Evolutionary conservation across 2,113 vertebrate genomes (phyloP).

Genomic region (Spilogale gracilis): DNA sequence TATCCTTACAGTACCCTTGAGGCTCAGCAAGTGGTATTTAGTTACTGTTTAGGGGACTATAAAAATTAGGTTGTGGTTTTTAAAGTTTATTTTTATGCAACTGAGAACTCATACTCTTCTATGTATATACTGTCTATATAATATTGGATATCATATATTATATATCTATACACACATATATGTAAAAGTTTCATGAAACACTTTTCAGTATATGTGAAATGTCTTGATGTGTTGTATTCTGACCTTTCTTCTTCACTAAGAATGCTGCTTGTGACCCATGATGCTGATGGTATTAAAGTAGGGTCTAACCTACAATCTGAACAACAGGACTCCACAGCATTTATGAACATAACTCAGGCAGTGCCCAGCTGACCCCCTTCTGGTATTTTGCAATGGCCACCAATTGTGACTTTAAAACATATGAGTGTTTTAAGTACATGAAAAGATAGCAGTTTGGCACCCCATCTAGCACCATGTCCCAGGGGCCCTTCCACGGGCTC

Average conservation of each 20-base stretch:
- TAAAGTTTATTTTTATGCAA: constrained; percentile 44
- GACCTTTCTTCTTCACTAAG: neutral
- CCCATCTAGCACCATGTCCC: neutral
- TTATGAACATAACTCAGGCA: neutral
- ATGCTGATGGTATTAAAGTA: neutral
- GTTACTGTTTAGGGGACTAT: constrained; percentile 25
- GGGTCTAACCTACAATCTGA: neutral
- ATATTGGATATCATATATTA: neutral
- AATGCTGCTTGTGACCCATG: neutral
- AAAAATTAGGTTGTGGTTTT: constrained; percentile 65
- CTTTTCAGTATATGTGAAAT: neutral
- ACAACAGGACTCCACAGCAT: neutral
- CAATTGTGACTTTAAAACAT: neutral
- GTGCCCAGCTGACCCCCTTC: neutral
- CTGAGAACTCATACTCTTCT: neutral
- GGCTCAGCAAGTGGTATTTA: constrained; percentile 32
- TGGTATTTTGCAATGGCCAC: neutral
- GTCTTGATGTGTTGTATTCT: neutral
- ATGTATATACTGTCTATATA: neutral
- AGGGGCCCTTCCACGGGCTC: neutral
- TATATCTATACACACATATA: neutral
- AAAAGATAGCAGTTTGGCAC: neutral
- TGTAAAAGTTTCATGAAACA: neutral
- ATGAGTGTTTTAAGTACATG: neutral
- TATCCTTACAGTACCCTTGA: constrained; percentile 67